A percentile compares a stretch with the other conserved stretches of the same genome.
These are phyloP conservation scores for Heliconius melpomene DNA, from an alignment of 1,140 invertebrate species.

Conservation along the genomic window DNA sequence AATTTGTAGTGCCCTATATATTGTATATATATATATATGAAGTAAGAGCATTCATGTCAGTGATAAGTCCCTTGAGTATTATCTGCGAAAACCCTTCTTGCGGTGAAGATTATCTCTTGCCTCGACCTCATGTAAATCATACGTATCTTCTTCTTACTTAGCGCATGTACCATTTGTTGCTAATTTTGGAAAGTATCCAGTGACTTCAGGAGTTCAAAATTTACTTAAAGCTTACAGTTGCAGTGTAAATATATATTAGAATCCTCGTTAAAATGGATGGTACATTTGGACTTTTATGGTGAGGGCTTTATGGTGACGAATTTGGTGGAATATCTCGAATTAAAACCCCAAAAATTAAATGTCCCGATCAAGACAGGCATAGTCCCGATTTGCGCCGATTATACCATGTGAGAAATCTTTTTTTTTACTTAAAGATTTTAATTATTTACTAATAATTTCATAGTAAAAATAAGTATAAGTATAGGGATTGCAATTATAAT, in stretches of 20 bases:
- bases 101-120: constrained; percentile 11
- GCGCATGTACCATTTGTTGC: background rate
- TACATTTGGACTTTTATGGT: too few relatives aligned
- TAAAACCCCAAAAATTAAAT: too few relatives aligned
- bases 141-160: constrained; percentile 17
- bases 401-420: too few relatives aligned
- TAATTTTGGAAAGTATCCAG: background rate
- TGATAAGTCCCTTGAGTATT: constrained; percentile 15
- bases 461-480: too few relatives aligned
- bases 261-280: too few relatives aligned
- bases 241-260: background rate
- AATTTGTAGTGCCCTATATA: too few relatives aligned
- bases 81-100: constrained; percentile 22
- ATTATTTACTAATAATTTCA: too few relatives aligned
- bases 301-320: too few relatives aligned
- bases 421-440: too few relatives aligned
- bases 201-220: background rate
- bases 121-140: constrained; percentile 18
- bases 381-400: too few relatives aligned
- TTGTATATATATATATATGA: background rate
- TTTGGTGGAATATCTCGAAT: too few relatives aligned
- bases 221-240: background rate
- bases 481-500: background rate
- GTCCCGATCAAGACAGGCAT: too few relatives aligned
- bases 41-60: background rate